These are phyloP conservation scores for Mongoloraphidia duomilia DNA, from an alignment of 2,888 invertebrate genomes.

Conservation along the genomic window DNA sequence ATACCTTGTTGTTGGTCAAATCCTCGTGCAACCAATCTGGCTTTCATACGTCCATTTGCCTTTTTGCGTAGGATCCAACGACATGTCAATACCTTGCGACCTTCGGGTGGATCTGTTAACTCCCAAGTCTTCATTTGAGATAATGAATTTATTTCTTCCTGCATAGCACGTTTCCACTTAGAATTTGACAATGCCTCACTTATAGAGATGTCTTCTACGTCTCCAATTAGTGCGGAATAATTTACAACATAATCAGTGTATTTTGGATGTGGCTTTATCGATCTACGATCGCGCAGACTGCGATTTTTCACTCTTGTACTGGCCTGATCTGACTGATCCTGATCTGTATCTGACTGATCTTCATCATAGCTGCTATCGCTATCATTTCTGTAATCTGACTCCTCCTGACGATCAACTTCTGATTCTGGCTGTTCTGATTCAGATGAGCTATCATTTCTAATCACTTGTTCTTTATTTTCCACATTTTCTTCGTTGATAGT, in stretches of 20 bases:
- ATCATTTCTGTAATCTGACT: too few species aligned
- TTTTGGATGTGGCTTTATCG: too few species aligned
- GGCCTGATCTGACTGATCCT: too few species aligned
- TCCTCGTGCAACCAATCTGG: constrained; percentile 17
- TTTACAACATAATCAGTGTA: too few species aligned
- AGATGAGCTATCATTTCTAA: background rate
- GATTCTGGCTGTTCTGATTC: too few species aligned
- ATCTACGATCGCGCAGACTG: too few species aligned
- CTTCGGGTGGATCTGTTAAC: constrained; percentile 10
- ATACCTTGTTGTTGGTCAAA: constrained; percentile 18
- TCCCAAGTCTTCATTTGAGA: constrained; percentile 13
- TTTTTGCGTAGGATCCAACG: constrained; percentile 15
- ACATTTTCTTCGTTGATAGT: too few species aligned
- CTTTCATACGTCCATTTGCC: constrained; percentile 10
- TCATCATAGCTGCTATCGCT: too few species aligned
- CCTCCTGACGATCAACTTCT: too few species aligned
- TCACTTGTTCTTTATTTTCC: background rate
- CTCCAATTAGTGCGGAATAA: constrained; percentile 13
- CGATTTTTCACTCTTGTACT: too few species aligned
- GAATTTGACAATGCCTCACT: constrained; percentile 17
- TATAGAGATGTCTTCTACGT: constrained; percentile 14
- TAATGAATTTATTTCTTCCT: constrained; percentile 13
- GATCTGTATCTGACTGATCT: too few species aligned
- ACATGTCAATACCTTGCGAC: constrained; percentile 15
- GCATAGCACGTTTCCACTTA: constrained; percentile 18